Conservation (phyloP, 1,140 invertebrate genomes). For the Micrasema longulum region DNA sequence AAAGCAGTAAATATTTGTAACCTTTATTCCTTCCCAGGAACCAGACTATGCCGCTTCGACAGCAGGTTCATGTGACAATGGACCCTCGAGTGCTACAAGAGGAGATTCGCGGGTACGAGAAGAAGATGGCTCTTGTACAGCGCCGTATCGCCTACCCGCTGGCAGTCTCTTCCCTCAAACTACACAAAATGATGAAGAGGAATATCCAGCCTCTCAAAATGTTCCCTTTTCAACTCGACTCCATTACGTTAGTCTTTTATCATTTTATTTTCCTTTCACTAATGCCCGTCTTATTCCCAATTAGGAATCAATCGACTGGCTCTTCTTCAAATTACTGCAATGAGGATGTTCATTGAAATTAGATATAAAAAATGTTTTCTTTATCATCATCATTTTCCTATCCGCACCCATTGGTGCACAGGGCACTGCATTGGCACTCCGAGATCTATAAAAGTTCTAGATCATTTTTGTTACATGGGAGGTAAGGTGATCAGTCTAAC, state of each 20-base stretch:
- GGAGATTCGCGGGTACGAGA: constrained; percentile 70
- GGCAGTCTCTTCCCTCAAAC: constrained; percentile 71
- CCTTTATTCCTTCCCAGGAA: constrained; percentile 72
- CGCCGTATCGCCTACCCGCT: constrained; percentile 67
- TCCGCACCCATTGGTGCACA: too few species aligned
- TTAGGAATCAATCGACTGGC: too few species aligned
- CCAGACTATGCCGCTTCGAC: constrained; percentile 68
- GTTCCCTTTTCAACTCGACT: constrained; percentile 68
- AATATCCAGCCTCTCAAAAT: constrained; percentile 77
- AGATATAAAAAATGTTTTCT: too few species aligned
- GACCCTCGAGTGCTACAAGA: constrained; percentile 74
- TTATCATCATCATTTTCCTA: too few species aligned
- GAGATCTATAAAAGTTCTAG: too few species aligned
- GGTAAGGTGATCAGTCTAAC: too few species aligned
- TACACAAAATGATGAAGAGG: constrained; percentile 78
- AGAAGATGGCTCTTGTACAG: constrained; percentile 71
- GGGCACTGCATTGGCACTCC: too few species aligned
- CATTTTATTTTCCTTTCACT: neutral
- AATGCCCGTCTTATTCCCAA: too few species aligned
- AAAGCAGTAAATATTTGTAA: too few species aligned
- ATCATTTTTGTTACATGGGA: too few species aligned
- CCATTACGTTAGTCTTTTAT: constrained; percentile 43
- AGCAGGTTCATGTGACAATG: constrained; percentile 74
- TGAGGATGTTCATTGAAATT: too few species aligned
- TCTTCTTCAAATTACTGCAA: too few species aligned